Evolutionary conservation across 2,888 invertebrate species (phyloP).

Genomic region (Linnaemya tessellans): DNA sequence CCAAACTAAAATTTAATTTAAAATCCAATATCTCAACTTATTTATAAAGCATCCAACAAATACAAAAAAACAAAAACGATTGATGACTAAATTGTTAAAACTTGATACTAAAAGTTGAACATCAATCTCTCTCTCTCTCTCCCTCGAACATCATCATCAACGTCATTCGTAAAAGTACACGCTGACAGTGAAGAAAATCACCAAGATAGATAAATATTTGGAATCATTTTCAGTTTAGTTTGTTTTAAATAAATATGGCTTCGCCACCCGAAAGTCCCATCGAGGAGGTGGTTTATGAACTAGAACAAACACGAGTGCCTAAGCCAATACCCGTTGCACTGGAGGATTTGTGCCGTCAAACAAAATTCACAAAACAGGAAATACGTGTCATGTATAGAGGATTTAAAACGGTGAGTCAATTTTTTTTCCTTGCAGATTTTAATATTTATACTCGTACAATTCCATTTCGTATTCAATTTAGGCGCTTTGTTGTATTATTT

Average conservation of each 20-base stretch:
- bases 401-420: conserved; percentile 88
- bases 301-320: conserved; percentile 90
- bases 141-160: background rate
- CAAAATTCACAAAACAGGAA: conserved; percentile 97
- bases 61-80: conserved; percentile 21
- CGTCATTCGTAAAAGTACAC: background rate
- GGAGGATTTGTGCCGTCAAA: conserved; percentile 95
- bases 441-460: background rate
- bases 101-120: background rate
- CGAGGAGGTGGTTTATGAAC: conserved; percentile 93
- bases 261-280: conserved; percentile 94
- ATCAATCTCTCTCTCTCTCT: background rate
- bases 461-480: conserved; percentile 30
- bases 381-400: conserved; percentile 98
- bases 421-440: background rate
- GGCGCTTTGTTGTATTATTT: conserved; percentile 12
- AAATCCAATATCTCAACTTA: conserved; percentile 18
- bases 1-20: conserved; percentile 31
- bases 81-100: conserved; percentile 16
- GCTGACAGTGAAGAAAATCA: background rate
- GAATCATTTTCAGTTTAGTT: background rate
- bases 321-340: conserved; percentile 93
- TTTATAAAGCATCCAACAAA: conserved; percentile 4
- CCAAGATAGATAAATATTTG: conserved; percentile 32
- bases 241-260: conserved; percentile 85